These are phyloP conservation scores for Villa cingulata DNA, from an alignment of 2,888 invertebrate genomes.

Conservation along the genomic window DNA sequence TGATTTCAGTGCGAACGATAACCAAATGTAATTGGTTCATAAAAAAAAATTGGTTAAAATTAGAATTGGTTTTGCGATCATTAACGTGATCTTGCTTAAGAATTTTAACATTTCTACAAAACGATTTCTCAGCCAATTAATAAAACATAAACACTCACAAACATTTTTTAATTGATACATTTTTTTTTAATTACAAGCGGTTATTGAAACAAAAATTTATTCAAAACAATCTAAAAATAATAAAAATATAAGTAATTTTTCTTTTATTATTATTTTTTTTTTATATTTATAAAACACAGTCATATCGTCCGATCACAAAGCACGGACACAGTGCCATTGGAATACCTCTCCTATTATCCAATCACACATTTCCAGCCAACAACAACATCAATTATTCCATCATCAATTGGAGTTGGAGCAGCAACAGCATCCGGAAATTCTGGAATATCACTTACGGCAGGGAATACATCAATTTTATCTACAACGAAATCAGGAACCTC, in stretches of 20 bases:
- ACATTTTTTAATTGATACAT: too few relatives aligned
- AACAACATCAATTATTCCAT: slow-evolving; percentile 8
- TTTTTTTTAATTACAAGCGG: too few relatives aligned
- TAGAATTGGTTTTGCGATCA: too few relatives aligned
- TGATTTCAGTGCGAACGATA: too few relatives aligned
- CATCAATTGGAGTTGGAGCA: background rate
- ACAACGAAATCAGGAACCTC: background rate
- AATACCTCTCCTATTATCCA: slow-evolving; percentile 18
- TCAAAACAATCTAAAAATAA: background rate
- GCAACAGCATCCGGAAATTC: background rate
- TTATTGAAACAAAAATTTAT: background rate
- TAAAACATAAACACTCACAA: too few relatives aligned
- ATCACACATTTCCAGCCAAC: slow-evolving; percentile 5
- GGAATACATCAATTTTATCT: background rate
- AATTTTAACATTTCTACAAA: too few relatives aligned
- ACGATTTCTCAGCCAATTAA: too few relatives aligned
- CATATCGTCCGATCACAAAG: slow-evolving; percentile 29
- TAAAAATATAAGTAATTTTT: background rate
- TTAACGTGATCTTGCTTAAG: too few relatives aligned
- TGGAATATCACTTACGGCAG: background rate
- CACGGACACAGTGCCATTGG: slow-evolving; percentile 27
- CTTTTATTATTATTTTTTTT: slow-evolving; percentile 3
- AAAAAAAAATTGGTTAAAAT: too few relatives aligned
- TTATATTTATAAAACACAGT: slow-evolving; percentile 14
- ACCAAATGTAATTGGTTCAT: too few relatives aligned